Conservation (phyloP, 2,113 vertebrate genomes). For the Fulmarus glacialis region DNA sequence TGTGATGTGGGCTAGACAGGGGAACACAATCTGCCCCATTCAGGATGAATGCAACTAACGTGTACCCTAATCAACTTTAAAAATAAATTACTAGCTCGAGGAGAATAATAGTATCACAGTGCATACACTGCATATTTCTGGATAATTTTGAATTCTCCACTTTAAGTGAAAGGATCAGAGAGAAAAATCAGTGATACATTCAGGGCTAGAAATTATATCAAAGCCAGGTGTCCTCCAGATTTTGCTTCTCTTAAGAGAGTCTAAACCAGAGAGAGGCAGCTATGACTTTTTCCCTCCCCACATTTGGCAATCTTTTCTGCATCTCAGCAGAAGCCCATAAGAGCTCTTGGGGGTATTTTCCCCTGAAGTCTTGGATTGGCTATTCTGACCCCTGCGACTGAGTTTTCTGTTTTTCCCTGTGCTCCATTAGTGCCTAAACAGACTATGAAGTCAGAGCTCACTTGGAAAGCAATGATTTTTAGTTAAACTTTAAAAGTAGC, state of each 20-base stretch:
- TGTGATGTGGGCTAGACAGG: not conserved
- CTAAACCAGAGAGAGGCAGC: not conserved
- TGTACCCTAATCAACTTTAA: not conserved
- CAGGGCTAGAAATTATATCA: not conserved
- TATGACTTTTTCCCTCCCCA: not conserved
- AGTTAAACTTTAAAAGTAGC: not conserved
- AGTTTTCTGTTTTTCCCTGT: not conserved
- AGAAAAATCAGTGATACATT: not conserved
- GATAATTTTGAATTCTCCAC: not conserved
- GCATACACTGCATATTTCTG: not conserved
- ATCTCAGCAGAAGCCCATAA: not conserved
- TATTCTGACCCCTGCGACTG: accelerated
- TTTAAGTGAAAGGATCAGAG: not conserved
- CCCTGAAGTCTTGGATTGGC: not conserved
- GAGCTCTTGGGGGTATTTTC: not conserved
- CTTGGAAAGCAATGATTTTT: not conserved
- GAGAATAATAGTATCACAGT: not conserved
- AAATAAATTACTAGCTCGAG: not conserved
- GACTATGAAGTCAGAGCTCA: not conserved
- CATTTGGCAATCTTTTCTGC: not conserved
- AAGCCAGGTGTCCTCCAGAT: not conserved
- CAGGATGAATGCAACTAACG: not conserved
- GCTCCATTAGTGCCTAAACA: not conserved
- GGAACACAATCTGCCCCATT: not conserved
- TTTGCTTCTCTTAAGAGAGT: not conserved